Evolutionary conservation across 1,140 invertebrate species (phyloP).

Genomic region (Wiebesia pumilae): DNA sequence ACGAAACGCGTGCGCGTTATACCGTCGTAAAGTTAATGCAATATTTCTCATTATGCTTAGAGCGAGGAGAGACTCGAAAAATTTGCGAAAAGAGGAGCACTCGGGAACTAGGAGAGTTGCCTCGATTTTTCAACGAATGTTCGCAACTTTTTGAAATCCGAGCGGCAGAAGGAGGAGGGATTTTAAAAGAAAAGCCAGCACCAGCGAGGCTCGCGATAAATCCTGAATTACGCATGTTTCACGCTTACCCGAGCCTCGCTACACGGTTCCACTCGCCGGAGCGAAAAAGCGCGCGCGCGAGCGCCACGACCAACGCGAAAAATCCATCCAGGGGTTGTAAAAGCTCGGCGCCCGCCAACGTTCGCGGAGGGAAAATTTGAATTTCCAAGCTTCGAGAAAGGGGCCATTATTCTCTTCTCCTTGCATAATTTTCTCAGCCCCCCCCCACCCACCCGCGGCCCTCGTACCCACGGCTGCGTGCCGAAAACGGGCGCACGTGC

Average conservation of each 20-base stretch:
- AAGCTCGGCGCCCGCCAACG: too few species aligned
- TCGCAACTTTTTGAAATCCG: too few species aligned
- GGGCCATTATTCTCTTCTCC: not conserved
- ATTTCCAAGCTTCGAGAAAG: not conserved
- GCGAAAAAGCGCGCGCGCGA: not conserved
- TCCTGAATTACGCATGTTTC: too few species aligned
- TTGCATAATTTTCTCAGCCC: not conserved
- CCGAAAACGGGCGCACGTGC: constrained; percentile 17
- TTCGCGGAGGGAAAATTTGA: not conserved
- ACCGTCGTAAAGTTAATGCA: constrained; percentile 11
- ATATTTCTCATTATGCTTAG: constrained; percentile 44
- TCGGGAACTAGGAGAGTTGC: too few species aligned
- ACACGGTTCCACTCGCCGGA: too few species aligned
- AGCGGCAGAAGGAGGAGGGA: not conserved
- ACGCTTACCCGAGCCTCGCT: too few species aligned
- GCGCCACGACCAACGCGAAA: too few species aligned
- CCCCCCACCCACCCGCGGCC: too few species aligned
- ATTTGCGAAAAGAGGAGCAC: not conserved
- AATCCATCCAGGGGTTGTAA: too few species aligned
- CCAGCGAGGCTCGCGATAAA: not conserved
- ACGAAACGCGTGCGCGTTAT: constrained; percentile 17
- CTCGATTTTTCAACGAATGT: too few species aligned
- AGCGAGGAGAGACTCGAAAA: constrained; percentile 2
- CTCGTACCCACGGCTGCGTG: too few species aligned
- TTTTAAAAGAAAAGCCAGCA: not conserved